Conservation (phyloP, 2,888 invertebrate genomes). For the Athripsodes cinereus region DNA sequence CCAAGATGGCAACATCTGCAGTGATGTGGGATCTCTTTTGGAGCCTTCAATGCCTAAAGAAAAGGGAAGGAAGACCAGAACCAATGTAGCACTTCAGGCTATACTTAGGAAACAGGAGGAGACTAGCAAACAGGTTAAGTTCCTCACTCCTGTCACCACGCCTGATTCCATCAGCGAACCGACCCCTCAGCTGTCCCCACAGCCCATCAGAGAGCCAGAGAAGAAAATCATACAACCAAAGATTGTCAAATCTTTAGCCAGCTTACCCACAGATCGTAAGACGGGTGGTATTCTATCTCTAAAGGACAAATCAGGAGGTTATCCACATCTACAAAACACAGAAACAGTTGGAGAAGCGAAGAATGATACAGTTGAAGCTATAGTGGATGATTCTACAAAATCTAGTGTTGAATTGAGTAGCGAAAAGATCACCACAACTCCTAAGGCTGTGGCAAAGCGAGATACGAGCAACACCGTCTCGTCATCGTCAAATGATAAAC, state of each 20-base stretch:
- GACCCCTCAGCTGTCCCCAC: conserved; percentile 29
- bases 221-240: conserved; percentile 39
- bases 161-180: conserved; percentile 37
- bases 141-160: conserved; percentile 49
- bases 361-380: conserved; percentile 30
- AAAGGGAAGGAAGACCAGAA: conserved; percentile 50
- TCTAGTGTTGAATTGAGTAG: neutral
- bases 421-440: conserved; percentile 4
- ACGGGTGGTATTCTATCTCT: conserved; percentile 49
- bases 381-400: neutral
- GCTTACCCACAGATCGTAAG: conserved; percentile 42
- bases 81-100: conserved; percentile 76
- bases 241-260: conserved; percentile 40
- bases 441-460: conserved; percentile 3
- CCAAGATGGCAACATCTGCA: conserved; percentile 28
- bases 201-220: conserved; percentile 29
- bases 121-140: conserved; percentile 61
- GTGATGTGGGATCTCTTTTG: conserved; percentile 23
- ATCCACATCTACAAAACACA: conserved; percentile 45
- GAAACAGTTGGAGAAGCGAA: conserved; percentile 30
- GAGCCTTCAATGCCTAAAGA: conserved; percentile 29
- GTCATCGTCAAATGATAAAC: neutral
- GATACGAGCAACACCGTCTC: neutral
- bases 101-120: conserved; percentile 67
- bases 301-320: conserved; percentile 49